Conservation (phyloP, 2,113 vertebrate species). For the Speoplatyrhinus poulsoni region DNA sequence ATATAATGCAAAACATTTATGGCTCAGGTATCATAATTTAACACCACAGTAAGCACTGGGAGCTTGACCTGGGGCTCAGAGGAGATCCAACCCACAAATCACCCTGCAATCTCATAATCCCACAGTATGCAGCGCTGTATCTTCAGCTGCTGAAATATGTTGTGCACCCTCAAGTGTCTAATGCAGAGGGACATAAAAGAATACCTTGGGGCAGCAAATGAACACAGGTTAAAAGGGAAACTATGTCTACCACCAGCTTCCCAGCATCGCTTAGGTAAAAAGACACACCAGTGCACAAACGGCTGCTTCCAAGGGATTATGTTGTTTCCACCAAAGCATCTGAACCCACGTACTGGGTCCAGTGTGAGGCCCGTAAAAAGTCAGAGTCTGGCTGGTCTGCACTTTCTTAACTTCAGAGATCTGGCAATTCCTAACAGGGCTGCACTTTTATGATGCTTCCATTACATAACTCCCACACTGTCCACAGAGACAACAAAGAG, state of each 20-base stretch:
- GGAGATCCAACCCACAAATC: conserved; percentile 71
- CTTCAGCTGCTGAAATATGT: conserved; percentile 75
- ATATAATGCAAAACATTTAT: conserved; percentile 46
- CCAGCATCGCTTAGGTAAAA: conserved; percentile 42
- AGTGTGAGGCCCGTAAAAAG: conserved; percentile 61
- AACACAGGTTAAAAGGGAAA: conserved; percentile 52
- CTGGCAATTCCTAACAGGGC: conserved; percentile 63
- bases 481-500: conserved; percentile 72
- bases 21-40: conserved; percentile 50
- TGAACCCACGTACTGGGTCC: conserved; percentile 56
- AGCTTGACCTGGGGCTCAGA: conserved; percentile 33
- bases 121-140: conserved; percentile 60
- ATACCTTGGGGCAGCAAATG: conserved; percentile 46
- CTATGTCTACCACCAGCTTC: conserved; percentile 40
- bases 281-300: conserved; percentile 34
- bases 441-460: conserved; percentile 67
- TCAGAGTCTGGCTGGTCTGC: conserved; percentile 59
- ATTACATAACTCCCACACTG: conserved; percentile 72
- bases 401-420: conserved; percentile 64
- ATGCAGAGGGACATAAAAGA: conserved; percentile 64
- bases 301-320: conserved; percentile 46
- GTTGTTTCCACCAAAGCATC: conserved; percentile 54
- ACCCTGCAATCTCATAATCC: conserved; percentile 73
- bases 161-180: conserved; percentile 66
- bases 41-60: conserved; percentile 36